A percentile compares a stretch with the other conserved stretches of the same genome.
Evolutionary conservation across 2,797 vertebrate genomes (phyloP).

Genomic region (Xenopus petersii): DNA sequence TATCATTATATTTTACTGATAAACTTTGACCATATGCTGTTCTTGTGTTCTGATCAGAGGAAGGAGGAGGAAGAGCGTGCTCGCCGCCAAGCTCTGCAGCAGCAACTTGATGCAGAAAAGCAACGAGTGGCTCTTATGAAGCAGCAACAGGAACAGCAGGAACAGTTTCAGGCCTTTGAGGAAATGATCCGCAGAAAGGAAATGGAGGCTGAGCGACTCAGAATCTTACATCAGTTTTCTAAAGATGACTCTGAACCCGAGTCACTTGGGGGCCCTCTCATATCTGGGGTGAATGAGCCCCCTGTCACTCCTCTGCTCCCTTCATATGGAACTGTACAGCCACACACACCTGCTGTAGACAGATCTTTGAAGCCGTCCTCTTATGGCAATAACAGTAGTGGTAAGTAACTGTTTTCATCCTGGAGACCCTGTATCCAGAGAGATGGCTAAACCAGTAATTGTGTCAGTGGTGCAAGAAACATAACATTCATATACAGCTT

Average conservation of each 20-base stretch:
- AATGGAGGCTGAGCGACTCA: constrained; percentile 84
- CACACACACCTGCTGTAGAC: constrained; percentile 77
- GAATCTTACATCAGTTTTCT: constrained; percentile 79
- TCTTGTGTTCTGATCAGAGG: constrained; percentile 61
- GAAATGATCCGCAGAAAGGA: constrained; percentile 92
- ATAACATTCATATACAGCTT: too few species aligned
- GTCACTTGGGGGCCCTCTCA: constrained; percentile 63
- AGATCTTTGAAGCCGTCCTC: constrained; percentile 84
- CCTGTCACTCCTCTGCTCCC: constrained; percentile 62
- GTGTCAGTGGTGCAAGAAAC: too few species aligned
- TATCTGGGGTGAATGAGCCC: constrained; percentile 80
- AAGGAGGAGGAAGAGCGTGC: constrained; percentile 65
- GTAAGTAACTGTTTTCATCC: constrained; percentile 66
- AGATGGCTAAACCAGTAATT: too few species aligned
- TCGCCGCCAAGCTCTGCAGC: constrained; percentile 66
- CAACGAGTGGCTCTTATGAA: constrained; percentile 81
- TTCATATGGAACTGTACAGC: constrained; percentile 48
- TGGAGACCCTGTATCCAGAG: too few species aligned
- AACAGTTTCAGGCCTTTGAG: constrained; percentile 91
- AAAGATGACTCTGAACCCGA: constrained; percentile 56
- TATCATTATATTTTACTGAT: too few species aligned
- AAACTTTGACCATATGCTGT: not conserved
- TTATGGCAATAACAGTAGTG: constrained; percentile 70
- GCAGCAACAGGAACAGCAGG: constrained; percentile 88
- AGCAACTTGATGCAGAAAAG: constrained; percentile 80